Base-by-base conservation (phyloP, 2,113 vertebrate species). In the Seriola aureovittata region DNA sequence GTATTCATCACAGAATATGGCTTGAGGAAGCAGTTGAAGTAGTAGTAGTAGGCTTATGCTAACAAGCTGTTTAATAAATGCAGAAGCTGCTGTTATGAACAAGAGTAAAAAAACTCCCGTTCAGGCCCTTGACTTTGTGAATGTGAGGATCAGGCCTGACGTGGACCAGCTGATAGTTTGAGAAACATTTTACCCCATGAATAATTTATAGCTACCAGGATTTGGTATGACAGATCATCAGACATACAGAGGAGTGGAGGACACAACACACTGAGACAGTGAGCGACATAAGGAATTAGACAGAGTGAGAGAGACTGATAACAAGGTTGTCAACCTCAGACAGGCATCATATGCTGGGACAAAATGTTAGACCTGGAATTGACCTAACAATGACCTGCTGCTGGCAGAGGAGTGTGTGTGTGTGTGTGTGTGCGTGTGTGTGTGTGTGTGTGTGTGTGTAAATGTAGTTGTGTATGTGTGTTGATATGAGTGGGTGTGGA, bases 341-440 rank as follows among this genome's bases (percentile, higher is more conserved):
- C 74, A 87, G 78, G 71, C 69, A 81, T 90, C 85, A 73, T 79
- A 67, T 66, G 79, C 80, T 68, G 66, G 70, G 59, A 84, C 79
- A 80, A 68, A 80, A 84, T 63, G 70, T 63, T 29, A 93, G 87
- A 92, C 88, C 63, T 88, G 80, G 90, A 81, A 65, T 48, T 92
- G 90, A 91, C 85, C 93, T 80, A 8, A 0, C 0, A 0, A 36
- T 36, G 88, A 91, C 81, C 79, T n/a, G 19, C 21, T 63, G 87
- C 90, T 82, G 86, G 88, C 23, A 34, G 55, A 25, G 38, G 62
- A 55, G 55, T 42, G 6, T 16, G n/a, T 38, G 29, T 67, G 67
- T 40, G 32, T 63, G 8, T 48, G 60, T 16, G n/a, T 38, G 29
- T 67, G 67, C 32, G 32, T 63, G 8, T 48, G 60, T 71, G 34